phyloP scores from a whole-genome alignment of 2,888 invertebrate genomes.

The Cephalotes varians region DNA sequence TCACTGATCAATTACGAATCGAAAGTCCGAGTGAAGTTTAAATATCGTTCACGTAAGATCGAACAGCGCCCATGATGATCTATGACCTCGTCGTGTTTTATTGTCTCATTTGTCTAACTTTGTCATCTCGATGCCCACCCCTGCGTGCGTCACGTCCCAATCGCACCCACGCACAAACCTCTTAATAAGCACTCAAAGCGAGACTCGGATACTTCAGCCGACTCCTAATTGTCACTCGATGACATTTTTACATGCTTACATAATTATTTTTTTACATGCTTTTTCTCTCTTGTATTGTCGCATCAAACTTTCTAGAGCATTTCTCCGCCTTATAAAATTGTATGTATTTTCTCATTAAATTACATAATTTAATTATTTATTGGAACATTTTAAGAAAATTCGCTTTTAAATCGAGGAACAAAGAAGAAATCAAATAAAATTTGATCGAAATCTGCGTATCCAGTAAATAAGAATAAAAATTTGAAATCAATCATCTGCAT shows the following conservation, averaged over 20 bases:
- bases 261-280: neutral
- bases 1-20: constrained; percentile 56
- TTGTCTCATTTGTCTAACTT: constrained; percentile 21
- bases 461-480: neutral
- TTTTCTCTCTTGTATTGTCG: neutral
- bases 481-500: neutral
- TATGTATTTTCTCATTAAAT: neutral
- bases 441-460: neutral
- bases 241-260: neutral
- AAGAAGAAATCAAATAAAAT: neutral
- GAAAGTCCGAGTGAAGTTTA: constrained; percentile 25
- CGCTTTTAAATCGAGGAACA: neutral
- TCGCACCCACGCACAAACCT: constrained; percentile 19
- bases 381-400: neutral
- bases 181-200: neutral
- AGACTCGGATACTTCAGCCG: neutral
- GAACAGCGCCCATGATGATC: constrained; percentile 54
- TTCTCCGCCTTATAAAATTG: too few species aligned
- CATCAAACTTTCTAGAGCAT: neutral
- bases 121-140: constrained; percentile 6
- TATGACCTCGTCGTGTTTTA: constrained; percentile 23
- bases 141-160: constrained; percentile 25
- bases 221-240: neutral
- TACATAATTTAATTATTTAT: neutral
- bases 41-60: constrained; percentile 61